phyloP scores from a whole-genome alignment of 2,888 invertebrate genomes.

The Agrotis segetum region DNA sequence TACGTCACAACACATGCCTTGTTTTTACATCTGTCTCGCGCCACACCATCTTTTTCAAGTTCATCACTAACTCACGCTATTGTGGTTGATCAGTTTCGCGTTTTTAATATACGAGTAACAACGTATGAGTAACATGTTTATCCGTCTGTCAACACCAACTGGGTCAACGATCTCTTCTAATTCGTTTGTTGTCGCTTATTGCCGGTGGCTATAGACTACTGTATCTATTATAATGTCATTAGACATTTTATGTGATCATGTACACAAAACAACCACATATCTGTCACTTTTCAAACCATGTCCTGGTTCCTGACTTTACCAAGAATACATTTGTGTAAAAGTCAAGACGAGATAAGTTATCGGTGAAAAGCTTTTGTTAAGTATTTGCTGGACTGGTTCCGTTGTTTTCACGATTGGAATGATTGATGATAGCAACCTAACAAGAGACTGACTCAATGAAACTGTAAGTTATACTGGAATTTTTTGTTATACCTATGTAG shows the following conservation, averaged over 20 bases:
- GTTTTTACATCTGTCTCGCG: slow-evolving; percentile 17
- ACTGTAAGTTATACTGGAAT: slow-evolving; percentile 67
- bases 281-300: slow-evolving; percentile 22
- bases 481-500: slow-evolving; percentile 37
- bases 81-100: slow-evolving; percentile 42
- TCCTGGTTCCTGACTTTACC: slow-evolving; percentile 30
- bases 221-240: slow-evolving; percentile 62
- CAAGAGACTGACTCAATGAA: slow-evolving; percentile 61
- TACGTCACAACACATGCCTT: slow-evolving; percentile 25
- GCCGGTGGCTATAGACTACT: slow-evolving; percentile 58
- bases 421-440: slow-evolving; percentile 69
- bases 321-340: slow-evolving; percentile 36
- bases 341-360: slow-evolving; percentile 41
- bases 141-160: slow-evolving; percentile 55
- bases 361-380: slow-evolving; percentile 51
- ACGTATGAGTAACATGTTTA: slow-evolving; percentile 29
- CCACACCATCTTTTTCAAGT: slow-evolving; percentile 33
- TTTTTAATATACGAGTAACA: slow-evolving; percentile 28
- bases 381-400: slow-evolving; percentile 38
- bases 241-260: slow-evolving; percentile 42
- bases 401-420: slow-evolving; percentile 57
- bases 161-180: slow-evolving; percentile 65
- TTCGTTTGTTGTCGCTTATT: slow-evolving; percentile 49
- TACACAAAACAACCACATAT: slow-evolving; percentile 37
- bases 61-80: slow-evolving; percentile 24